Evolutionary conservation across 2,888 invertebrate genomes (phyloP).

Genomic region (Creontiades dilutus): DNA sequence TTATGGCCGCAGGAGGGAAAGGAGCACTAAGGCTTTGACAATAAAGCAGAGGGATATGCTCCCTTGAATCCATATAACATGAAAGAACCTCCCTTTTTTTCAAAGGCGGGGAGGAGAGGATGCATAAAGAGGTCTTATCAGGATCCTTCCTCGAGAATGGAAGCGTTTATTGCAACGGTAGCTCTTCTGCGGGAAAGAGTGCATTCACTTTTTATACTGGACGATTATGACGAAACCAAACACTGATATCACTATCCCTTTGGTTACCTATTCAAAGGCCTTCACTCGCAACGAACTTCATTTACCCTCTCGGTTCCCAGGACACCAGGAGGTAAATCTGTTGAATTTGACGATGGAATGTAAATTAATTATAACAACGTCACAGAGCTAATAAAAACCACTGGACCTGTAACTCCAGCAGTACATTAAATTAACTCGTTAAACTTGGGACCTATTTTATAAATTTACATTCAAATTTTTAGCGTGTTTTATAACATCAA

Average conservation of each 20-base stretch:
- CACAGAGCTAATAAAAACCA: no score
- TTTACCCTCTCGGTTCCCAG: no score
- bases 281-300: neutral
- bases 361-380: no score
- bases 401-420: no score
- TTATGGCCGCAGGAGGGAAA: constrained; percentile 33
- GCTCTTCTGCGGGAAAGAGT: neutral
- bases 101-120: neutral
- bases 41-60: constrained; percentile 52
- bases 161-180: constrained; percentile 52
- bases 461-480: no score
- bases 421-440: no score
- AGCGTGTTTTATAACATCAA: no score
- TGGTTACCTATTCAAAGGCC: neutral
- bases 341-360: no score
- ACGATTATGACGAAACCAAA: neutral
- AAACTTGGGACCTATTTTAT: no score
- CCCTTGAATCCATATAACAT: constrained; percentile 57
- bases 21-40: constrained; percentile 23
- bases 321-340: no score
- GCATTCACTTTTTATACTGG: constrained; percentile 9
- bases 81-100: constrained; percentile 28
- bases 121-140: constrained; percentile 58
- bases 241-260: neutral
- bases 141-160: constrained; percentile 48